Percentiles rank a stretch among this genome's conserved stretches.
phyloP scores from a whole-genome alignment of 2,797 vertebrate genomes.

The Sebastolobus alascanus region DNA sequence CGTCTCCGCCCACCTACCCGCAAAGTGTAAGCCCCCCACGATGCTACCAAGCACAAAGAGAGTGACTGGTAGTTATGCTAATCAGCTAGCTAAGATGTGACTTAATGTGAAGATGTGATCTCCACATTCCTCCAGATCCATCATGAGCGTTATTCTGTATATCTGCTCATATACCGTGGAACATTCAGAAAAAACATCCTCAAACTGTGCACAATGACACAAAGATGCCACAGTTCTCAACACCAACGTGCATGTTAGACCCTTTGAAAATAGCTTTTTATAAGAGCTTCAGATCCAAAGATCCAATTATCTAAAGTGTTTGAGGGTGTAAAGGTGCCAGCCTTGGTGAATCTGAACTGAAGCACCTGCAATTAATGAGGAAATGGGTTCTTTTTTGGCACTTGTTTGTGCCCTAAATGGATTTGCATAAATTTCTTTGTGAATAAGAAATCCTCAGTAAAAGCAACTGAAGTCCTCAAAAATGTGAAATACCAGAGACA shows the following conservation, averaged over 20 bases:
- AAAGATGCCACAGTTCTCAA: no score
- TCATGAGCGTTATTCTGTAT: no score
- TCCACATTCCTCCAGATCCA: background rate
- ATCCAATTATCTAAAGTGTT: constrained; percentile 1
- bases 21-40: constrained; percentile 87
- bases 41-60: background rate
- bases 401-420: constrained; percentile 7
- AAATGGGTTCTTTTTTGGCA: background rate
- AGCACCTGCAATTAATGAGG: background rate
- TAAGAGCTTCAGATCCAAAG: background rate
- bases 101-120: background rate
- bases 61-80: background rate
- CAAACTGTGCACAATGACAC: no score
- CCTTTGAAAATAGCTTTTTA: background rate
- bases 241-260: background rate
- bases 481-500: background rate
- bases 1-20: constrained; percentile 94
- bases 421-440: background rate
- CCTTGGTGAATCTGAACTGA: constrained; percentile 9
- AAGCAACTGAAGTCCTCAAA: background rate
- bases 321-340: background rate
- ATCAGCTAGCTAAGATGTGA: background rate
- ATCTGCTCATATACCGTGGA: no score
- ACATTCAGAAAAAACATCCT: no score
- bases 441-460: background rate